Evolutionary conservation across 2,888 invertebrate genomes (phyloP), one percentile per base, ranked within the genome.

Genomic region (Cabera pusaria): DNA sequence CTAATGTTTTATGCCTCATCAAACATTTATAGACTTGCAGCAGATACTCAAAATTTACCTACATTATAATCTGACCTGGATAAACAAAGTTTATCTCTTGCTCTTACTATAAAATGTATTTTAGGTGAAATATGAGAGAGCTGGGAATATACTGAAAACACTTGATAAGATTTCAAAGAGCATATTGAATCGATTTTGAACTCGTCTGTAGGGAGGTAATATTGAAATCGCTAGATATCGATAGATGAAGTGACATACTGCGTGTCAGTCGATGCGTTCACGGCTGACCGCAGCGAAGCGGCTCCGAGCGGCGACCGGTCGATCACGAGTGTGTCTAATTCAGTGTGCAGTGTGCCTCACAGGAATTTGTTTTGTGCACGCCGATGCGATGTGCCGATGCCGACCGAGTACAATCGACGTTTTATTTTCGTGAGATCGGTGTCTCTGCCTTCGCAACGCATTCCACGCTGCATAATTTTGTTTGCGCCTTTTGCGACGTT

Each of bases 311-410:
- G 40, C 28, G 65, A 64, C 65, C 74, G 73, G 72, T 76, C 72
- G 73, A 78, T 82, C 80, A 80, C 76, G 76, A 73, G 74, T 81
- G 82, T 78, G 66, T 82, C 84, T 84, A 84, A 82, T 85, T 83
- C 81, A 83, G 83, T 79, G 75, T 73, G 67, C 70, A 70, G 74
- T 76, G 71, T 79, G 81, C 76, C 72, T 77, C 70, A 50, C 59
- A 84, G 84, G 86, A 85, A 86, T 86, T 84, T 76, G 79, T 81
- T 79, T 79, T 76, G 77, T 79, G 78, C 77, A 76, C 77, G 74
- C 67, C 56, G 51, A 42, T 42, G 40, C 39, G 46, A 51, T 51
- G 45, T 44, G 32, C 59, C 72, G 74, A 69, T 70, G 68, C 64
- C 62, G 64, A 62, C 64, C 62, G 64, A 62, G 59, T 68, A 73